A percentile compares a stretch with the other conserved stretches of the same genome.
phyloP scores from a whole-genome alignment of 53 echinoderm and acorn worm genomes.

The Echinarachnius parma region DNA sequence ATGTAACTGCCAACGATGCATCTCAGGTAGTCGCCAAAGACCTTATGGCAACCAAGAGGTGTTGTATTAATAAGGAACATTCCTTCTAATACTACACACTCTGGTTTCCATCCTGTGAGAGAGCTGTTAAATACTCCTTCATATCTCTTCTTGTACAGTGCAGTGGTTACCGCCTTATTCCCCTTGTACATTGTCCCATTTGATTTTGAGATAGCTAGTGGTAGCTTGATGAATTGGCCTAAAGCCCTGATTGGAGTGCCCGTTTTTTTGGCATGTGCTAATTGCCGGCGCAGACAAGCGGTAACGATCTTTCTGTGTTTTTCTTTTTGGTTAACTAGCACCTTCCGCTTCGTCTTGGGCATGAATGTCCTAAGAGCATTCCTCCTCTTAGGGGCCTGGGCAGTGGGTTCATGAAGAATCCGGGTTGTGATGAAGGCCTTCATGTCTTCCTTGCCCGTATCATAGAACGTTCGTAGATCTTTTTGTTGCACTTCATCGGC shows the following conservation, averaged over 20 bases:
- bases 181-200: slow-evolving; percentile 32
- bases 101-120: neutral
- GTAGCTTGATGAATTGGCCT: slow-evolving; percentile 30
- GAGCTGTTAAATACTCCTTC: neutral
- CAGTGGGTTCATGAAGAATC: neutral
- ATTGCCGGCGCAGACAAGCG: slow-evolving; percentile 20
- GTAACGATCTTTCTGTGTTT: slow-evolving; percentile 17
- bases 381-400: neutral
- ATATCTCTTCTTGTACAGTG: neutral
- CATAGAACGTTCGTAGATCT: neutral
- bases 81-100: slow-evolving; percentile 47
- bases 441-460: neutral
- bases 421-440: neutral
- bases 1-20: slow-evolving; percentile 47
- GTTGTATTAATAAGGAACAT: slow-evolving; percentile 60
- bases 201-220: slow-evolving; percentile 43
- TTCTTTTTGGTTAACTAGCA: slow-evolving; percentile 5
- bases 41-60: slow-evolving; percentile 43
- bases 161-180: neutral
- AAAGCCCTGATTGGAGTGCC: slow-evolving; percentile 2
- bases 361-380: slow-evolving; percentile 2
- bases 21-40: slow-evolving; percentile 36
- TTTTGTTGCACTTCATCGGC: slow-evolving; percentile 2
- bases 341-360: slow-evolving; percentile 9
- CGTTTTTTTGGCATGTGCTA: slow-evolving; percentile 46